Conservation (phyloP, 2,113 vertebrate genomes). For the Deroptyus accipitrinus region DNA sequence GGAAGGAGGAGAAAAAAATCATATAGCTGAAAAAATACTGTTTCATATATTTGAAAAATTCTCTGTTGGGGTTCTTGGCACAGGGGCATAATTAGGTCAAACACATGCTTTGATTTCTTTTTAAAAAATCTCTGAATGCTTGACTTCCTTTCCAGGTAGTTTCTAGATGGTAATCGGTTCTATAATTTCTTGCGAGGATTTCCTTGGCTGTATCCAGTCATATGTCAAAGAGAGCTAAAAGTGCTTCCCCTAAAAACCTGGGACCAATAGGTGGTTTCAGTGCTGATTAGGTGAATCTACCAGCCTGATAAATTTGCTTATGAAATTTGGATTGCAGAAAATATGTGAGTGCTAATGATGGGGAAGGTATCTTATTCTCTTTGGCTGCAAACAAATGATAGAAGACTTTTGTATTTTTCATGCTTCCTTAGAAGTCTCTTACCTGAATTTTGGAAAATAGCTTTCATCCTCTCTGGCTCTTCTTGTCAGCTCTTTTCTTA, state of each 20-base stretch:
- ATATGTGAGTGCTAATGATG: not conserved
- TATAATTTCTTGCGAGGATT: not conserved
- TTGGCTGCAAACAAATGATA: not conserved
- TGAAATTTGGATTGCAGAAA: not conserved
- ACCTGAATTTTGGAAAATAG: not conserved
- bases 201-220: not conserved
- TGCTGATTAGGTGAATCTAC: not conserved
- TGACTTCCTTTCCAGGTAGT: not conserved
- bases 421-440: not conserved
- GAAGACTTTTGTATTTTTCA: not conserved
- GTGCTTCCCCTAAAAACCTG: not conserved
- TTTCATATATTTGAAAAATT: not conserved
- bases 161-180: not conserved
- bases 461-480: not conserved
- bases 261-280: not conserved
- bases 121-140: not conserved
- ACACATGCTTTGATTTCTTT: not conserved
- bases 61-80: not conserved
- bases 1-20: rapidly evolving
- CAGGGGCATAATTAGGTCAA: not conserved
- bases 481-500: not conserved
- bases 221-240: not conserved
- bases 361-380: not conserved
- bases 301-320: not conserved
- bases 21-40: not conserved